These are phyloP conservation scores for Cygnus buccinator DNA, from an alignment of 2,113 vertebrate genomes.

Conservation along the genomic window DNA sequence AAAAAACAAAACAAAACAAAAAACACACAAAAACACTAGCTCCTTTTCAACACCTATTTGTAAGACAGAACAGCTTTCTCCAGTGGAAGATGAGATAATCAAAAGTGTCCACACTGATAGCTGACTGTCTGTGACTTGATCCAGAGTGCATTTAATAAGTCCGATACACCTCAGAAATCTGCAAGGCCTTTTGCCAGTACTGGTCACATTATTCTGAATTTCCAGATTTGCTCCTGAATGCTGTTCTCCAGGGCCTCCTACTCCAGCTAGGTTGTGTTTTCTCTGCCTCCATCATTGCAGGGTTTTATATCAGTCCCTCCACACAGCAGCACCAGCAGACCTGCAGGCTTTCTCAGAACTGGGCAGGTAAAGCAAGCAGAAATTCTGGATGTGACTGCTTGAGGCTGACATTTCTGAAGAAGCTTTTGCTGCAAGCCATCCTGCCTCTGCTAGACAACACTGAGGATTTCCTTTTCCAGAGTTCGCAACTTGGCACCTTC, in stretches of 20 bases:
- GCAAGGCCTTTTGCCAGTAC: not conserved
- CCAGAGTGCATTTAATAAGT: not conserved
- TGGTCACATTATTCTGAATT: not conserved
- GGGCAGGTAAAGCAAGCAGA: not conserved
- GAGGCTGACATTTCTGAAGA: not conserved
- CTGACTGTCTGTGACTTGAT: not conserved
- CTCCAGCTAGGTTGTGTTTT: not conserved
- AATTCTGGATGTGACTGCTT: not conserved
- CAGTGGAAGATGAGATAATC: not conserved
- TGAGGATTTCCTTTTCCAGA: not conserved
- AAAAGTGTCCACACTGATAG: not conserved
- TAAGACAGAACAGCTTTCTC: not conserved
- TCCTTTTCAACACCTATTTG: not conserved
- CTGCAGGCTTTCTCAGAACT: not conserved
- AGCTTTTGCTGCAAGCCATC: not conserved
- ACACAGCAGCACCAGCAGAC: not conserved
- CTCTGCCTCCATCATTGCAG: not conserved
- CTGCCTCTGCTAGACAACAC: not conserved
- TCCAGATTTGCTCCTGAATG: not conserved
- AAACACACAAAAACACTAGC: too few relatives aligned
- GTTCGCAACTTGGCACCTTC: not conserved
- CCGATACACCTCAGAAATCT: not conserved
- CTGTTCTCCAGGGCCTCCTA: not conserved
- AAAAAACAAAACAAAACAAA: too few relatives aligned
- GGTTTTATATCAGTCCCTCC: not conserved